These are phyloP conservation scores for Pseudolycoriella hygida DNA, from an alignment of 2,888 invertebrate species.

Conservation along the genomic window DNA sequence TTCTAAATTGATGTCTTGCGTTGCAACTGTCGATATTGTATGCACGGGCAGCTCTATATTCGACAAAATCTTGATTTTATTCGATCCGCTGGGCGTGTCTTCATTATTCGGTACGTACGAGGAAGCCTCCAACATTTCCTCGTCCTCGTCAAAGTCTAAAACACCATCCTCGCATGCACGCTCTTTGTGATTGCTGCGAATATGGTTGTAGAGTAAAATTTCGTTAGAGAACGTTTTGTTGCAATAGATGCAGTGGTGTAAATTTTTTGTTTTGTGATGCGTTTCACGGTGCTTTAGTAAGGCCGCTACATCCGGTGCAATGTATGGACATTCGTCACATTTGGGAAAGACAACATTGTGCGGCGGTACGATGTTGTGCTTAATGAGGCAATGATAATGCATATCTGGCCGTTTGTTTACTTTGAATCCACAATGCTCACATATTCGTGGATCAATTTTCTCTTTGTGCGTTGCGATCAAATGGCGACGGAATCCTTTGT, in stretches of 20 bases:
- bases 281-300: conserved; percentile 51
- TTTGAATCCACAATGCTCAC: conserved; percentile 71
- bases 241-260: conserved; percentile 52
- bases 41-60: conserved; percentile 22
- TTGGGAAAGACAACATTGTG: conserved; percentile 56
- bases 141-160: conserved; percentile 36
- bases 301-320: conserved; percentile 55
- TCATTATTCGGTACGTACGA: conserved; percentile 15
- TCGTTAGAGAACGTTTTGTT: conserved; percentile 42
- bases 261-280: conserved; percentile 14
- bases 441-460: conserved; percentile 55
- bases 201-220: conserved; percentile 50
- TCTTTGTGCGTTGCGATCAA: conserved; percentile 65
- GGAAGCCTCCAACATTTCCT: conserved; percentile 15
- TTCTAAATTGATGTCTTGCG: conserved; percentile 6
- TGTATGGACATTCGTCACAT: conserved; percentile 56
- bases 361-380: conserved; percentile 60
- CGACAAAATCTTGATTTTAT: conserved; percentile 35
- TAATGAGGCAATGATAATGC: conserved; percentile 60
- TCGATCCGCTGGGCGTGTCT: conserved; percentile 6
- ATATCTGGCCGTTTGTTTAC: conserved; percentile 54
- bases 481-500: conserved; percentile 64
- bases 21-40: conserved; percentile 13
- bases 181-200: conserved; percentile 44
- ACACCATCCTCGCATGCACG: conserved; percentile 47